Conservation (phyloP, 2,888 invertebrate species). For the Diarsia brunnea region DNA sequence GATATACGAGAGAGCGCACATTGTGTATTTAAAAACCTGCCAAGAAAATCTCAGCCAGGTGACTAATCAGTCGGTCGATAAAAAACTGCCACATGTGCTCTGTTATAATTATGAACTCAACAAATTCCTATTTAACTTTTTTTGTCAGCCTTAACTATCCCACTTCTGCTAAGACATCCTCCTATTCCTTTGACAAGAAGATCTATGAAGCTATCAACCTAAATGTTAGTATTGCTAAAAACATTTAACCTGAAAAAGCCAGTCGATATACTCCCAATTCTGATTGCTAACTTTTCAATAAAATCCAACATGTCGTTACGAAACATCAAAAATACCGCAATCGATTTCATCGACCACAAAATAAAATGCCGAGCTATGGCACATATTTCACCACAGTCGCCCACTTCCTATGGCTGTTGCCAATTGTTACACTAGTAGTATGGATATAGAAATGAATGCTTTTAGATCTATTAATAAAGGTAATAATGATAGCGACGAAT, state of each 20-base stretch:
- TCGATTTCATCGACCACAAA: conserved; percentile 51
- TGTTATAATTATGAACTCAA: conserved; percentile 5
- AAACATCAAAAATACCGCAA: conserved; percentile 47
- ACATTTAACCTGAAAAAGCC: conserved; percentile 10
- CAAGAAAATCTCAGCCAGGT: conserved; percentile 45
- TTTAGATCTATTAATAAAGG: conserved; percentile 77
- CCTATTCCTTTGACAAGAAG: not conserved
- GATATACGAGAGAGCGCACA: conserved; percentile 37
- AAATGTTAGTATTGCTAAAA: conserved; percentile 5
- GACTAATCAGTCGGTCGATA: conserved; percentile 33
- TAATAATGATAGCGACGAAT: conserved; percentile 29
- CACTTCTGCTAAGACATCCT: not conserved
- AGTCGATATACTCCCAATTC: not conserved
- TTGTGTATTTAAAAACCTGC: conserved; percentile 35
- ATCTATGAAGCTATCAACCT: not conserved
- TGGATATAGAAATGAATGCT: conserved; percentile 73
- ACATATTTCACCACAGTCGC: conserved; percentile 75
- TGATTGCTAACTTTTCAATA: conserved; percentile 40
- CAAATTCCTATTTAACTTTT: not conserved
- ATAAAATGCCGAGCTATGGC: conserved; percentile 59
- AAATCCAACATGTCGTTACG: conserved; percentile 43
- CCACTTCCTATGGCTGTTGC: conserved; percentile 82
- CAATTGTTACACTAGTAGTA: conserved; percentile 79
- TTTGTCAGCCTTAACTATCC: not conserved
- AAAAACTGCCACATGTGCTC: conserved; percentile 32